phyloP scores from a whole-genome alignment of 2,888 invertebrate species.

The Lumbricus terrestris region DNA sequence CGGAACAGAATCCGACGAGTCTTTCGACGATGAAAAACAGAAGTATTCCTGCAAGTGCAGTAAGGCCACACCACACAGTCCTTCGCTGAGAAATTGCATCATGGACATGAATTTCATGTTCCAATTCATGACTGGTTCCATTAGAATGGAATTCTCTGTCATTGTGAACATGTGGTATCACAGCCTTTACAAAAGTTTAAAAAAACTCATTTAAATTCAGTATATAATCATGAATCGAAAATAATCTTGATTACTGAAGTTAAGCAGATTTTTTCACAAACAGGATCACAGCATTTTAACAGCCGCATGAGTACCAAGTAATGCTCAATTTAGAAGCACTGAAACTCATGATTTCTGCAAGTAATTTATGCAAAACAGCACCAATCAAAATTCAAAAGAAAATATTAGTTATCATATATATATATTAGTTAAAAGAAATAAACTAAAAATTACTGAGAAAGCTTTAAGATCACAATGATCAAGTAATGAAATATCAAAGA shows the following conservation, averaged over 20 bases:
- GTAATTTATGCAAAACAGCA: not conserved
- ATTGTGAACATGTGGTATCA: constrained; percentile 33
- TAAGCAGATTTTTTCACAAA: no score
- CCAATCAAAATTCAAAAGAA: not conserved
- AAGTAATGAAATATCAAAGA: not conserved
- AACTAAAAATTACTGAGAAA: not conserved
- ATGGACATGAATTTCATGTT: not conserved
- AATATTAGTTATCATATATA: not conserved
- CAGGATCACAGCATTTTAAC: not conserved
- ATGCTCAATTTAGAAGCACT: no score
- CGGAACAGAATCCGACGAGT: constrained; percentile 28
- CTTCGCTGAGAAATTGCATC: not conserved
- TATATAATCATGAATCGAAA: not conserved
- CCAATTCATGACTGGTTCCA: constrained; percentile 38
- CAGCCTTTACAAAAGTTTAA: constrained; percentile 28
- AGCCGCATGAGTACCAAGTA: not conserved
- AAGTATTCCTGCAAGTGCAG: constrained; percentile 78
- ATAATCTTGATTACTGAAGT: not conserved
- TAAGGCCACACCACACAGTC: constrained; percentile 70
- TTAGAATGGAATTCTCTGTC: constrained; percentile 18
- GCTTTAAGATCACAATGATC: not conserved
- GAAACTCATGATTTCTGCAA: not conserved
- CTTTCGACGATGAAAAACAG: constrained; percentile 86
- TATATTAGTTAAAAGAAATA: not conserved
- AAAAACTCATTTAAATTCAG: not conserved